Base-by-base conservation (phyloP, 2,888 invertebrate genomes). In the Drosophila testacea region DNA sequence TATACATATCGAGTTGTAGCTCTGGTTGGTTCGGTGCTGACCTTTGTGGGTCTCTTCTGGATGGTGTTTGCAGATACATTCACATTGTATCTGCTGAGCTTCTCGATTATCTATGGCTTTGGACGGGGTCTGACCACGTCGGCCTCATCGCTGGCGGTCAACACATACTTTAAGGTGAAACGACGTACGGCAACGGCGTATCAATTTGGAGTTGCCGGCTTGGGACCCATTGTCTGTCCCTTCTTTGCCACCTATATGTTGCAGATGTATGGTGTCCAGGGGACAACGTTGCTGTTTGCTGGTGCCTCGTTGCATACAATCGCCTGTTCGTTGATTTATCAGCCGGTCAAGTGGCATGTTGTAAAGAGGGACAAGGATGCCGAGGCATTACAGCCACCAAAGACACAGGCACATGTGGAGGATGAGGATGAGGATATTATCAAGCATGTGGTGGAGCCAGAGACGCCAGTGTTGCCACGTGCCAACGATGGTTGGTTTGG, bases 261-360 rank as follows among this genome's bases (percentile, higher is more conserved):
- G 89, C 91, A 93, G 1, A 66, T 91, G 34, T 95, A 95, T 67
- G 96, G 95, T 0, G 95, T 95, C 77, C 93, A 94, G 61, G 96
- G 96, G 27, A 94, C 96, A 0, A 93, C 95, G 52, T 91, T 96
- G 13, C 93, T 96, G 32, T 94, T 96, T 79, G 94, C 95, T 16
- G 96, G 94, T 4, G 93, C 96, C 64, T 94, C 95, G 1, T 92
- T 95, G 59, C 95, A 96, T 87, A 94, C 95, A 0, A 92, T 96
- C 54, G 95, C 95, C 30, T 95, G 95, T 77, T 94, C 95, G 3
- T 92, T 95, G 64, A 91, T 96, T 56, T 92, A 96, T 46, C 96
- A 96, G 86, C 96, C 96, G 4, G 95, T 96, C 0, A 95, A 95
- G 90, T 95, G 95, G 95, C 96, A 96, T 89, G 93, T 94, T 4